Evolutionary conservation across 1,140 invertebrate species (phyloP).

Genomic region (Nasonia vitripennis): DNA sequence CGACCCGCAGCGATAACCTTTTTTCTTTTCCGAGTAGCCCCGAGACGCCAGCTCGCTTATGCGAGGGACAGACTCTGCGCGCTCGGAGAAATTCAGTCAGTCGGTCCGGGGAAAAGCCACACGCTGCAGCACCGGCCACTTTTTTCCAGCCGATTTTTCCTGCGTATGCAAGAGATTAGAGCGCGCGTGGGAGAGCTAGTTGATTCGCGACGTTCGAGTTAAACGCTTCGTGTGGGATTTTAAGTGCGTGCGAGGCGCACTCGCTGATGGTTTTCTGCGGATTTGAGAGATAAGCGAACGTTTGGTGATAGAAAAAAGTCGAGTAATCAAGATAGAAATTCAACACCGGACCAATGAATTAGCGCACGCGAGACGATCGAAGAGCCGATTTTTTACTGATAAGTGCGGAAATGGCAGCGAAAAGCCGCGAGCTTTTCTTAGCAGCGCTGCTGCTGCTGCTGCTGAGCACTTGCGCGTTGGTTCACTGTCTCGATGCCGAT

Average conservation of each 20-base stretch:
- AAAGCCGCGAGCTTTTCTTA: conserved; percentile 7
- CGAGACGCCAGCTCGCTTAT: not conserved
- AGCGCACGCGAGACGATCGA: no score
- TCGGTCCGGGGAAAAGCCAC: not conserved
- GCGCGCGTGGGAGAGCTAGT: no score
- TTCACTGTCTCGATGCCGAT: not conserved
- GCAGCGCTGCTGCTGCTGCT: conserved; percentile 29
- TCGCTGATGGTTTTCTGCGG: not conserved
- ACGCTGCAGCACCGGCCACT: not conserved
- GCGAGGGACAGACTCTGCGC: not conserved
- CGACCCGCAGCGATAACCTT: conserved; percentile 49
- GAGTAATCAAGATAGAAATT: no score
- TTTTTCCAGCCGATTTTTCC: not conserved
- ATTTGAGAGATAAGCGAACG: not conserved
- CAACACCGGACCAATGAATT: no score
- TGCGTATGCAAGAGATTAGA: not conserved
- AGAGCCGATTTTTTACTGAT: not conserved
- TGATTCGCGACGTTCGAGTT: no score
- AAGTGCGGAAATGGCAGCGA: not conserved
- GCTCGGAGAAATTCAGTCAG: not conserved
- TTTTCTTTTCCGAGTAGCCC: conserved; percentile 7
- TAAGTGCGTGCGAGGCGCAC: not conserved
- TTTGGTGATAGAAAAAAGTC: no score
- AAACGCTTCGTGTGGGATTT: not conserved
- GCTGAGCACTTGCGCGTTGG: not conserved